Conservation (phyloP, 2,113 vertebrate species). For the Martes martes region DNA sequence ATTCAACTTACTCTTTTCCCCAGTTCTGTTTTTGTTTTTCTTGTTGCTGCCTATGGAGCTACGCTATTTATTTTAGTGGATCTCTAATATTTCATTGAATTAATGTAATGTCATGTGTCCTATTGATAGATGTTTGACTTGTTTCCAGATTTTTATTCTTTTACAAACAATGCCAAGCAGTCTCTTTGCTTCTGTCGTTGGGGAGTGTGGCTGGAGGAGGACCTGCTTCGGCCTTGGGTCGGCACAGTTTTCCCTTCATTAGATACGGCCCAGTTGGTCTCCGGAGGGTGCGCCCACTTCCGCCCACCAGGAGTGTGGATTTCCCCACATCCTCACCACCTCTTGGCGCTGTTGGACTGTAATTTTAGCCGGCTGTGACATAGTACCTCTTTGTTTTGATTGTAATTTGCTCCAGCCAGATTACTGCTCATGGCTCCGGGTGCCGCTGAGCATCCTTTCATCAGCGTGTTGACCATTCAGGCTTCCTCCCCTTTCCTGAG, state of each 20-base stretch:
- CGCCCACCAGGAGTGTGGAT: background rate
- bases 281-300: accelerated
- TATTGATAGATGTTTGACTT: background rate
- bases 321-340: background rate
- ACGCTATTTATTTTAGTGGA: background rate
- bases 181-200: background rate
- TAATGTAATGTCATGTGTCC: background rate
- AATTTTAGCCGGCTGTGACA: slow-evolving; percentile 18
- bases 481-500: background rate
- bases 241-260: background rate
- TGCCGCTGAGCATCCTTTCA: background rate
- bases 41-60: background rate
- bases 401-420: background rate
- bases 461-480: background rate
- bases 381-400: background rate
- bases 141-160: background rate
- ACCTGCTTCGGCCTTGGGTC: background rate
- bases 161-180: background rate
- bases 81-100: background rate
- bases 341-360: background rate
- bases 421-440: background rate
- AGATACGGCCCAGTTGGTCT: accelerated
- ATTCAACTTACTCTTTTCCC: background rate
- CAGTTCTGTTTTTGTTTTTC: background rate
- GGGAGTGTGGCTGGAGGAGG: background rate